Percentiles rank a stretch among this genome's conserved stretches.
Evolutionary conservation across 2,113 vertebrate species (phyloP).

Genomic region (Caracal caracal): DNA sequence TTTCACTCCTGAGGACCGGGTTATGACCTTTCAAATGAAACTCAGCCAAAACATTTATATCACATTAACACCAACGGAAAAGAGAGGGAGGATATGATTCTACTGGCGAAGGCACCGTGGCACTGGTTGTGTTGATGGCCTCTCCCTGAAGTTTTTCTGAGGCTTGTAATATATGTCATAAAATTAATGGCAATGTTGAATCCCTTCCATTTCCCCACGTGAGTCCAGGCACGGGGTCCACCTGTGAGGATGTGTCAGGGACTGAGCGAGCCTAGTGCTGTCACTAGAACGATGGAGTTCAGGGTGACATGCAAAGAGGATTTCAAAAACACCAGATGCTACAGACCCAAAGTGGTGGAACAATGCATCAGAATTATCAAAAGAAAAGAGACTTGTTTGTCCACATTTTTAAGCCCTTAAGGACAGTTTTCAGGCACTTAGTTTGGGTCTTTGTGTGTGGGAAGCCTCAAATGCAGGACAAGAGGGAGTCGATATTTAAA

Average conservation of each 20-base stretch:
- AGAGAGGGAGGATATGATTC: neutral
- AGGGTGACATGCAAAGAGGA: conserved; percentile 78
- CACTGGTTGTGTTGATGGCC: conserved; percentile 54
- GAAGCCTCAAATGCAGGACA: conserved; percentile 77
- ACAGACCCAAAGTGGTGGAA: conserved; percentile 76
- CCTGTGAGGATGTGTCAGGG: conserved; percentile 73
- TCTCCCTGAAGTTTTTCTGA: conserved; percentile 56
- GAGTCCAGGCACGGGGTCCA: conserved; percentile 50
- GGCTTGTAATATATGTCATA: neutral
- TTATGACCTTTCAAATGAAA: conserved; percentile 60
- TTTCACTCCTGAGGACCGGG: conserved; percentile 49
- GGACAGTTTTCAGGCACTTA: conserved; percentile 82
- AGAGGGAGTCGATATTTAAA: conserved; percentile 84
- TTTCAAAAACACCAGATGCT: conserved; percentile 83
- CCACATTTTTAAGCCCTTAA: conserved; percentile 82
- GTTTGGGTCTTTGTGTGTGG: conserved; percentile 83
- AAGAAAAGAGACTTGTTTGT: conserved; percentile 82
- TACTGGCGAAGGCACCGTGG: conserved; percentile 25
- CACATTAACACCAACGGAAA: conserved; percentile 66
- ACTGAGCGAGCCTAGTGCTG: conserved; percentile 63
- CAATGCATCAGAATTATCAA: conserved; percentile 81
- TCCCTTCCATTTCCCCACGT: conserved; percentile 19
- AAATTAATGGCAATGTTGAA: neutral
- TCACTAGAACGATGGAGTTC: neutral
- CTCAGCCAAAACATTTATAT: conserved; percentile 49